Evolutionary conservation across 2,888 invertebrate genomes (phyloP), one percentile per base, ranked within the genome.

Genomic region (Acleris cristana): DNA sequence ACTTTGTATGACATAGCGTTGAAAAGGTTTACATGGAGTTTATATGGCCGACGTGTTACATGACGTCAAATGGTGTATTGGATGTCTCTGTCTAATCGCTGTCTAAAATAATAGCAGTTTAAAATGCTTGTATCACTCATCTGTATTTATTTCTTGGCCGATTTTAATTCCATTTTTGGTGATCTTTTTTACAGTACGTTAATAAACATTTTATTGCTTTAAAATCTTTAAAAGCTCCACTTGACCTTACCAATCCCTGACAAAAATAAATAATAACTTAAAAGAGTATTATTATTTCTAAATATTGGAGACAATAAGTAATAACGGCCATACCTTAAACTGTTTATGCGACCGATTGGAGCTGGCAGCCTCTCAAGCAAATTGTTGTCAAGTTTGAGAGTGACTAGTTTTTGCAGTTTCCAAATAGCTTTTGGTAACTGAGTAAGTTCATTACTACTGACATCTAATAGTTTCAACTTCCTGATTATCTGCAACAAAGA

Each of bases 351-450:
- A 7, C 96, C 95, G 57, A 97, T 85, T 18, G 95, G 94, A 57
- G 94, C 93, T 1, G 97, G 96, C 64, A 97, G 79, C 34, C 78
- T 79, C 45, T 74, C 82, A 3, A 97, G 79, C 45, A 81, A 75
- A 83, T 97, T 97, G 62, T 94, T 85, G 75, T 94, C 94, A 7
- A 96, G 70, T 78, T 95, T 95, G 3, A 97, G 85, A 23, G 94
- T 94, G 0, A 94, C 89, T 69, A 97, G 85, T 19, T 88, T 92
- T 72, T 93, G 88, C 21, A 96, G 85, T 80, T 95, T 95, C 77
- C 94, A 94, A 58, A 97, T 88, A 56, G 93, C 91, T 64, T 94
- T 88, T 10, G 97, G 96, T 71, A 97, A 83, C 70, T 84, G 72
- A 12, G 72, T 80, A 26, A 94, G 70, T 69, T 83, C 80, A 81